Evolutionary conservation across 2,888 invertebrate species (phyloP).

Genomic region (Diadegma fenestrale): DNA sequence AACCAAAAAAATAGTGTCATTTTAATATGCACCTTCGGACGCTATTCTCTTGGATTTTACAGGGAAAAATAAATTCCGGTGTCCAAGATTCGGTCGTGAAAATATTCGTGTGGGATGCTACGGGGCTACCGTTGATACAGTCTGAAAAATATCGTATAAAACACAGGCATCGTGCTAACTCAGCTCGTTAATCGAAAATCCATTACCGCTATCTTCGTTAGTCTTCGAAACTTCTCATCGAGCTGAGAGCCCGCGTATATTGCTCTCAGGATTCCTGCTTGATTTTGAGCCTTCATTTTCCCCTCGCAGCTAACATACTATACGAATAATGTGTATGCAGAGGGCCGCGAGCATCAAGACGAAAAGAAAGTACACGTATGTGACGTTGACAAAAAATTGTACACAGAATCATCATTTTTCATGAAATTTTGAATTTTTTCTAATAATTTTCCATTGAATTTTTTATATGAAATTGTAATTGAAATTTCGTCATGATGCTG

Average conservation of each 20-base stretch:
- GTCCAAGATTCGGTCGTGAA: conserved; percentile 27
- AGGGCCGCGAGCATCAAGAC: conserved; percentile 49
- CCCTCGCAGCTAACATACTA: conserved; percentile 49
- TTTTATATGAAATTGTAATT: no score
- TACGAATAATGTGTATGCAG: conserved; percentile 44
- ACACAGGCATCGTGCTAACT: conserved; percentile 58
- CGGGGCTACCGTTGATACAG: conserved; percentile 25
- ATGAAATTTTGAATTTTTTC: neutral
- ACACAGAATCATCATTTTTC: no score
- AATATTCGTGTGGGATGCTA: conserved; percentile 36
- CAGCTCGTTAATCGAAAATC: conserved; percentile 78
- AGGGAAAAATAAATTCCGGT: conserved; percentile 43
- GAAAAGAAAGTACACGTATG: conserved; percentile 38
- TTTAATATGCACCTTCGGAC: neutral
- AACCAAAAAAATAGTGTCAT: neutral
- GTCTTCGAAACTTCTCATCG: conserved; percentile 68
- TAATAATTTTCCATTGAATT: neutral
- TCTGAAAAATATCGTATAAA: conserved; percentile 37
- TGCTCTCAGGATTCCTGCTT: conserved; percentile 57
- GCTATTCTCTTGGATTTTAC: neutral
- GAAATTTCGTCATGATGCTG: no score
- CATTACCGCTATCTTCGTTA: conserved; percentile 81
- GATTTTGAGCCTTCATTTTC: conserved; percentile 27
- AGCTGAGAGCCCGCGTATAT: conserved; percentile 44
- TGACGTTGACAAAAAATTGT: conserved; percentile 18